Evolutionary conservation across 2,888 invertebrate genomes (phyloP), one percentile per base, ranked within the genome.

Genomic region (Ennomos fuscantarius): DNA sequence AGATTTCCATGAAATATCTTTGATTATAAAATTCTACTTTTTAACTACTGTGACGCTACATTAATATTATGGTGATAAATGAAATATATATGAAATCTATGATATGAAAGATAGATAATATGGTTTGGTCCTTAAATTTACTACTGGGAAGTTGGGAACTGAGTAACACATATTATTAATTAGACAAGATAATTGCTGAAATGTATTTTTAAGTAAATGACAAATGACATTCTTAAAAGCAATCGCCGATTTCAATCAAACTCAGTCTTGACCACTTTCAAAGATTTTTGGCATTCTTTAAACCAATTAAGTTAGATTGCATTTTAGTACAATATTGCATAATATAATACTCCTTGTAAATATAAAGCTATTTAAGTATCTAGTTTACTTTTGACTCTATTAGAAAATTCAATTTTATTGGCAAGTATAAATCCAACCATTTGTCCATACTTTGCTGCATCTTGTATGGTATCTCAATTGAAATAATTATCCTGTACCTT

Each of bases 121-220:
- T 72, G 68, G 75, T 86, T 88, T 87, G 88, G 87, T 87, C 88
- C 86, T 87, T 86, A 65, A 69, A 74, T 74, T 71, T 74, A 78
- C 75, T 80, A 84, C 74, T 73, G 77, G 66, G 45, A 59, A 36
- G 8, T 63, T 62, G 56, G 53, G 3, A 66, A 54, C 53, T 6
- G 52, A 58, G 1, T 61, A 63, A 63, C 62, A 50, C 61, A 52
- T n/a, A 51, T 49, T 32, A 8, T 8, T 43, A 15, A n/a, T 24
- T 24, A 6, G 41, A 35, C 32, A 47, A 36, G 8, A 9, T 45
- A n/a, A 11, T 34, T 5, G n/a, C 9, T 41, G 3, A 10, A 41
- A 24, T 24, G 6, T 11, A 36, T 1, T 41, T 24, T 41, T n/a
- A 10, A 24, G 9, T 12, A 9, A n/a, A 41, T 9, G 9, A 3